Base-by-base conservation (phyloP, 1,140 invertebrate species). In the Eulimnadia texana region DNA sequence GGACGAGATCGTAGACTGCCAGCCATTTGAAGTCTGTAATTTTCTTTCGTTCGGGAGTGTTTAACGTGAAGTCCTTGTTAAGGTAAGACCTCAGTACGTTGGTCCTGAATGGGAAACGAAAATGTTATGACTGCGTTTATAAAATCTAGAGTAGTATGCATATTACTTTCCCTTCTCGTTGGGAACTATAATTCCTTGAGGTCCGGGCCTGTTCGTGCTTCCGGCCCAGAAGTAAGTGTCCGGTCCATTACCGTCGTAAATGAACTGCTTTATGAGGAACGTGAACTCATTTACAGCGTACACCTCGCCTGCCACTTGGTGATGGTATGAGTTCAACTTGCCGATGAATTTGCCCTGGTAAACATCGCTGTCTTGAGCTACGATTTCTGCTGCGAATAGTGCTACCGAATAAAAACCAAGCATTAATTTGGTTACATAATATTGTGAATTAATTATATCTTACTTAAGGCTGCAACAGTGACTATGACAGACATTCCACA, bases 1-100 rank as follows among this genome's bases (percentile, higher is more conserved):
- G 84, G 49, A 80, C 80, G 10, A 95, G 75, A 76, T 95, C 91
- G 70, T 91, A 94, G 23, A 95, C 79, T 0, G 90, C 84, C 55
- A 95, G 80, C 91, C 91, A 94, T 72, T 89, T 90, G 50, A 93
- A 83, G 56, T 91, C 87, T 0, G 83, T 85, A 58, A 95, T 82
- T 69, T 85, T 88, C 70, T 93, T 93, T 22, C 82, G 82, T 63
- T 93, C 89, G 0, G 91, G 90, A 25, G 94, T 72, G 1, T 80
- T 83, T 23, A 94, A 71, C 0, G 84, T 88, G 58, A 94, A 84
- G 68, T 93, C 88, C 70, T 84, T 86, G 70, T 92, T 90, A 63
- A 88, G 81, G 70, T 93, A 93, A 13, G 85, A 80, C 66, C 84
- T 81, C 29, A 95, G 74, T 3, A 92, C 81, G 68, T 94, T 93